Evolutionary conservation across 2,113 vertebrate genomes (phyloP).

Genomic region (Anthoscopus minutus): DNA sequence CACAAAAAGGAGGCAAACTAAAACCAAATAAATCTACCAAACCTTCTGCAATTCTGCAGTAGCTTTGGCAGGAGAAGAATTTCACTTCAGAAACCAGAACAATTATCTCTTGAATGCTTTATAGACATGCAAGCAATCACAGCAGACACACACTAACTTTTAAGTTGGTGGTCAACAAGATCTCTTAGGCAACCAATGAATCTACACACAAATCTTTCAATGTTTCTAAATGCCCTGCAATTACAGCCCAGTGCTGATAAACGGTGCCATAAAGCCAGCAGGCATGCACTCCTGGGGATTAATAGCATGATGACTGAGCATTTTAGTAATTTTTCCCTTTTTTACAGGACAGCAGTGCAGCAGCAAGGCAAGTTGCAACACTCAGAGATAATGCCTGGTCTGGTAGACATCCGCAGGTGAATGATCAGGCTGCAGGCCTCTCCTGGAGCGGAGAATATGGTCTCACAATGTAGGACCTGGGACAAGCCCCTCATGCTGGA

Average conservation of each 20-base stretch:
- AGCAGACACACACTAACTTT: slow-evolving; percentile 11
- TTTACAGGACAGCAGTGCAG: background rate
- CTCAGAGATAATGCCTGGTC: background rate
- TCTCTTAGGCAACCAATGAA: background rate
- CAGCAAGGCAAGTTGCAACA: background rate
- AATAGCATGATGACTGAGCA: background rate
- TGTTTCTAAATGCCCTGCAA: background rate
- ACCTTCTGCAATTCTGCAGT: fast-evolving
- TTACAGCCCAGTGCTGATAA: background rate
- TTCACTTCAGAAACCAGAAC: background rate
- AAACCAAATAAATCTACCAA: background rate
- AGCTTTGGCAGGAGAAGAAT: background rate
- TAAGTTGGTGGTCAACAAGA: background rate
- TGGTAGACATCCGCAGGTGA: background rate
- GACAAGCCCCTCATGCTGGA: background rate
- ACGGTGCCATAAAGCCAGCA: background rate
- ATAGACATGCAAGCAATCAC: background rate
- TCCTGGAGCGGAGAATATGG: background rate
- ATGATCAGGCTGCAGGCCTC: background rate
- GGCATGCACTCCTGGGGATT: background rate
- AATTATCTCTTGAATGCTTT: slow-evolving; percentile 27
- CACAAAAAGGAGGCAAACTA: background rate
- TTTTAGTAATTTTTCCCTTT: background rate
- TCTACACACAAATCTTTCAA: background rate
- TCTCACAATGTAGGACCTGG: background rate